Evolutionary conservation across 2,797 vertebrate genomes (phyloP).

Genomic region (Bradypus variegatus): DNA sequence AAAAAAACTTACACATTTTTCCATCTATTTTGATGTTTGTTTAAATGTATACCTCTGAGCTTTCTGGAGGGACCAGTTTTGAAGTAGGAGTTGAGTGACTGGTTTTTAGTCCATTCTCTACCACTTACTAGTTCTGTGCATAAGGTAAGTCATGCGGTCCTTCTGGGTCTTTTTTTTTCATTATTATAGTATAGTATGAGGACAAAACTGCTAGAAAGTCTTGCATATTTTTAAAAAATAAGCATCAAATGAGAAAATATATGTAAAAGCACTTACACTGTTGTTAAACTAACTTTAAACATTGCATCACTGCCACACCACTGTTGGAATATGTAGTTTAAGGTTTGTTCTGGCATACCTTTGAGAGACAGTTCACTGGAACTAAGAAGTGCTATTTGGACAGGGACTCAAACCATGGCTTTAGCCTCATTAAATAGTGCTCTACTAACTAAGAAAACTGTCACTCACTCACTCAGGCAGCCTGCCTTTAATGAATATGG

Average conservation of each 20-base stretch:
- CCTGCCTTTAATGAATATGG: neutral
- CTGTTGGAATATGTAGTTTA: neutral
- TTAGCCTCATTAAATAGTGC: neutral
- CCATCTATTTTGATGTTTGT: neutral
- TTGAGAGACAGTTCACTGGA: slow-evolving; percentile 17
- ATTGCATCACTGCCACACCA: neutral
- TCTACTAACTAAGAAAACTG: neutral
- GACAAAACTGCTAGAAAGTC: neutral
- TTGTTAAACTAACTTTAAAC: neutral
- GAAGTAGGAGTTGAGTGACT: neutral
- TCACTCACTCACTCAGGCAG: neutral
- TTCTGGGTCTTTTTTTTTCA: neutral
- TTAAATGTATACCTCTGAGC: neutral
- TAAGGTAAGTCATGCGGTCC: neutral
- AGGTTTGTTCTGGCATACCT: neutral
- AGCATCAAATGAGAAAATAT: neutral
- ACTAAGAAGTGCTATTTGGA: neutral
- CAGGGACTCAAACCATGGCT: neutral
- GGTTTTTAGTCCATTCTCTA: neutral
- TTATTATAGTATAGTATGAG: neutral
- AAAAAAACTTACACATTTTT: neutral
- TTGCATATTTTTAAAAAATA: neutral
- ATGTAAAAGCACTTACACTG: neutral
- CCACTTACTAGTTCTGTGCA: neutral
- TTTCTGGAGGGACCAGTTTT: neutral